Evolutionary conservation across 2,888 invertebrate genomes (phyloP).

Genomic region (Steinernema scapterisci): DNA sequence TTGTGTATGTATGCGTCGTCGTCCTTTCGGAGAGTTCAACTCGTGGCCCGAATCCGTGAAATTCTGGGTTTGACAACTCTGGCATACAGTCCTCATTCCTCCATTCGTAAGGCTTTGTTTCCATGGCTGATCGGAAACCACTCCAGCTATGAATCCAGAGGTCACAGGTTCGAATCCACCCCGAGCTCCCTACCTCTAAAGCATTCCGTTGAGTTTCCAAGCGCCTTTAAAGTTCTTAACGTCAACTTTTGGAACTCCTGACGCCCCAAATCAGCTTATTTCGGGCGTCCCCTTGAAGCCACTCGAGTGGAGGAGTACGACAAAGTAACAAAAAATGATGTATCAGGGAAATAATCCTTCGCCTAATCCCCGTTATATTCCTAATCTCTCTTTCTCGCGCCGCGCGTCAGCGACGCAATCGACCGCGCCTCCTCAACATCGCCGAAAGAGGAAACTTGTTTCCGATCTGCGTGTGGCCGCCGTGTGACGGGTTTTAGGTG

Average conservation of each 20-base stretch:
- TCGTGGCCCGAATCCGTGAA: background rate
- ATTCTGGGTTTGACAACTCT: background rate
- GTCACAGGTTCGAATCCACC: no score
- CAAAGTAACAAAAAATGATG: constrained; percentile 28
- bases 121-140: no score
- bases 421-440: background rate
- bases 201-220: no score
- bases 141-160: background rate
- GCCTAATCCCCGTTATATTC: constrained; percentile 9
- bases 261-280: no score
- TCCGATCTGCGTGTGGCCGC: constrained; percentile 1
- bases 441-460: constrained; percentile 11
- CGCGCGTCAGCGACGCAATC: background rate
- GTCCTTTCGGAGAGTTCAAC: no score
- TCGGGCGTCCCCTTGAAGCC: no score
- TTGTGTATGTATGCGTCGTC: background rate
- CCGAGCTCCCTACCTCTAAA: no score
- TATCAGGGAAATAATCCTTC: constrained; percentile 7
- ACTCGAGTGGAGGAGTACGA: background rate
- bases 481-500: background rate
- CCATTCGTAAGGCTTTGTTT: no score
- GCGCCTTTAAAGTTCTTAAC: no score
- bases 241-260: no score
- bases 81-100: no score
- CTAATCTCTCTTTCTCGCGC: constrained; percentile 13